Evolutionary conservation across 2,888 invertebrate species (phyloP).

Genomic region (Pammene fasciana): DNA sequence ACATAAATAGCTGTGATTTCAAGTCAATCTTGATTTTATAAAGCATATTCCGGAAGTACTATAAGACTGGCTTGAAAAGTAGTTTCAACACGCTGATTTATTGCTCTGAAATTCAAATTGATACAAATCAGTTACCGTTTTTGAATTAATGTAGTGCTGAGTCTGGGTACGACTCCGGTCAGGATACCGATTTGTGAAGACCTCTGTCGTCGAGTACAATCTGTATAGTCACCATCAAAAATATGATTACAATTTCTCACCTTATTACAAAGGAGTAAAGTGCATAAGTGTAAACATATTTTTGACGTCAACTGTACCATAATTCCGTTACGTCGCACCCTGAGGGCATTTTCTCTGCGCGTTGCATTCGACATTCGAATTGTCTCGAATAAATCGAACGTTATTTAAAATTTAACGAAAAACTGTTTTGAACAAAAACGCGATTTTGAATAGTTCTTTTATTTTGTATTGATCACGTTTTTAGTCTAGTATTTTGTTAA

Average conservation of each 20-base stretch:
- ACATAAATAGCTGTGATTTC: slow-evolving; percentile 9
- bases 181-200: slow-evolving; percentile 27
- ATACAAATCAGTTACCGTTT: slow-evolving; percentile 35
- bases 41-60: slow-evolving; percentile 25
- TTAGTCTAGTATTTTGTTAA: too few relatives aligned
- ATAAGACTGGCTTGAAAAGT: slow-evolving; percentile 16
- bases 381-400: slow-evolving; percentile 24
- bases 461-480: background rate
- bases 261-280: too few relatives aligned
- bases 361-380: slow-evolving; percentile 38
- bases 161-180: slow-evolving; percentile 5
- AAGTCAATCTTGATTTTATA: slow-evolving; percentile 27
- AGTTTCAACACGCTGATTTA: slow-evolving; percentile 27
- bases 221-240: too few relatives aligned
- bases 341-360: slow-evolving; percentile 41
- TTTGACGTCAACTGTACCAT: slow-evolving; percentile 11
- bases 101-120: slow-evolving; percentile 36
- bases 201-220: slow-evolving; percentile 39
- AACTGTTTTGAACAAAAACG: slow-evolving; percentile 14
- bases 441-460: background rate
- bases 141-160: slow-evolving; percentile 16
- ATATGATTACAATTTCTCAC: too few relatives aligned
- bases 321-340: slow-evolving; percentile 46
- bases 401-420: slow-evolving; percentile 32
- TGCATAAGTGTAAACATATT: too few relatives aligned